These are phyloP conservation scores for Mormyrus proboscirostris DNA, from an alignment of 2,797 vertebrate species.

Conservation along the genomic window DNA sequence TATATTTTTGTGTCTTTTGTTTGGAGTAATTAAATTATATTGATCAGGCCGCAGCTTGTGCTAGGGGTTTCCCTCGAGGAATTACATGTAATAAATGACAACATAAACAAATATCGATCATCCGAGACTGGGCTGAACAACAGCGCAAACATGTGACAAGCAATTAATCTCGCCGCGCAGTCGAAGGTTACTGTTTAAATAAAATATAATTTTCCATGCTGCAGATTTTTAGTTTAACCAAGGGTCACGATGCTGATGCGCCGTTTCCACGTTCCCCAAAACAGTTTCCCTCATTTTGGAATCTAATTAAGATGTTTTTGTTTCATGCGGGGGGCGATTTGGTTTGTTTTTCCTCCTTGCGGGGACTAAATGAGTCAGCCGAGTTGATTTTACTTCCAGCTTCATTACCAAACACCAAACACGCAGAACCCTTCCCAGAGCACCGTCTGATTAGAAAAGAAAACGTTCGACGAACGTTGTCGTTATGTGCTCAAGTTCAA, in stretches of 20 bases:
- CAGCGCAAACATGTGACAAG: slow-evolving; percentile 34
- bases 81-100: slow-evolving; percentile 46
- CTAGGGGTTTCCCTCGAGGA: background rate
- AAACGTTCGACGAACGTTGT: background rate
- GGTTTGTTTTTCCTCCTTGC: background rate
- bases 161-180: slow-evolving; percentile 24
- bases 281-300: background rate
- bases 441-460: background rate
- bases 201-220: background rate
- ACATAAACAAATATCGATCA: slow-evolving; percentile 47
- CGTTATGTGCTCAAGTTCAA: background rate
- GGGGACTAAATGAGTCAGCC: background rate
- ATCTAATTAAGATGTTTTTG: background rate
- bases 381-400: background rate
- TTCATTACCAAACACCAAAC: background rate
- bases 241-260: background rate
- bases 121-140: slow-evolving; percentile 31
- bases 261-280: background rate
- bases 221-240: background rate
- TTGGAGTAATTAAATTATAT: slow-evolving; percentile 54
- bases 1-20: slow-evolving; percentile 38
- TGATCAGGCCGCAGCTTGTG: slow-evolving; percentile 38
- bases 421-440: background rate
- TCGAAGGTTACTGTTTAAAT: slow-evolving; percentile 34
- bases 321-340: background rate